These are phyloP conservation scores for Myopa testacea DNA, from an alignment of 2,888 invertebrate genomes.

Conservation along the genomic window DNA sequence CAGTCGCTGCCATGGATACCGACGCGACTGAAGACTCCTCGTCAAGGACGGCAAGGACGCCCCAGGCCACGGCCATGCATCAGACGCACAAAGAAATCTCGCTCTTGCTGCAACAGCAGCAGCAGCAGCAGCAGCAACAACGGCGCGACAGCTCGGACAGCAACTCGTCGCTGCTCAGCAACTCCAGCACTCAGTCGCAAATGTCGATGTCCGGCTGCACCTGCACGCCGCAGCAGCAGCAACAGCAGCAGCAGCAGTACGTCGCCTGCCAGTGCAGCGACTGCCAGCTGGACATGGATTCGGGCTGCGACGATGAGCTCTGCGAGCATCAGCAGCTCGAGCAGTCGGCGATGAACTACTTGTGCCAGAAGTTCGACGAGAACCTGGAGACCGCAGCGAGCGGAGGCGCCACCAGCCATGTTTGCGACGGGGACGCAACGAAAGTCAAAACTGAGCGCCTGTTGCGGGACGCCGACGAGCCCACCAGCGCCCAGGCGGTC, in stretches of 20 bases:
- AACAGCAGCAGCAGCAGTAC: conserved; percentile 64
- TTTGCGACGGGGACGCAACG: conserved; percentile 37
- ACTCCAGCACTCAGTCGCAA: conserved; percentile 60
- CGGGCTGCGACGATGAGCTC: conserved; percentile 66
- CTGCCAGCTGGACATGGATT: conserved; percentile 58
- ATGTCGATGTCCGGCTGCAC: conserved; percentile 58
- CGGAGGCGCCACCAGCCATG: conserved; percentile 44
- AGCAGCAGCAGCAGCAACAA: conserved; percentile 56
- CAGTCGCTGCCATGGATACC: conserved; percentile 51
- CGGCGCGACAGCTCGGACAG: conserved; percentile 67
- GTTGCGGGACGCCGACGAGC: conserved; percentile 42
- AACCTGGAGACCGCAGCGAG: conserved; percentile 62
- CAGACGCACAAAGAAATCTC: conserved; percentile 56
- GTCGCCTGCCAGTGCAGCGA: conserved; percentile 51
- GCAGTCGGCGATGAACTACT: conserved; percentile 60
- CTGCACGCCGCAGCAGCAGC: conserved; percentile 54
- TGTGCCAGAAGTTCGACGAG: conserved; percentile 68
- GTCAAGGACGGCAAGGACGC: conserved; percentile 46
- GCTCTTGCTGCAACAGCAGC: conserved; percentile 54
- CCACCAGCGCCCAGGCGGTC: conserved; percentile 45
- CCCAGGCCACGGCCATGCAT: conserved; percentile 33
- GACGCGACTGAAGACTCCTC: conserved; percentile 3
- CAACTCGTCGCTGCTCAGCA: conserved; percentile 67
- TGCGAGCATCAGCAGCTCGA: conserved; percentile 57
- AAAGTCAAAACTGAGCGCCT: conserved; percentile 44